A percentile compares a stretch with the other conserved stretches of the same genome.
Evolutionary conservation across 2,888 invertebrate genomes (phyloP).

Genomic region (Ashinkailepas kermadecensis): DNA sequence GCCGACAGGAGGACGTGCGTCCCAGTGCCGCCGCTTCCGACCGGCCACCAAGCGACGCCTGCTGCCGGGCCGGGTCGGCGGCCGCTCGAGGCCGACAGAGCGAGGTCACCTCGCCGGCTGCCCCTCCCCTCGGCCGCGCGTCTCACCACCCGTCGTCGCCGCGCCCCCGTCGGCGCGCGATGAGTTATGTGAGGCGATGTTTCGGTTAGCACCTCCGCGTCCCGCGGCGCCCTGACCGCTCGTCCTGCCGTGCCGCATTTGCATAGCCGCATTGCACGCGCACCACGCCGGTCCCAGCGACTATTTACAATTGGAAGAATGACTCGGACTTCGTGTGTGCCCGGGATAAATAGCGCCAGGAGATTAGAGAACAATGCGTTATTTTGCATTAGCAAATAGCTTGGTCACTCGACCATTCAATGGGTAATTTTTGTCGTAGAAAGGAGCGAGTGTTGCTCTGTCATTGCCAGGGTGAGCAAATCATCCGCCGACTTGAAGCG

Average conservation of each 20-base stretch:
- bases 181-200: background rate
- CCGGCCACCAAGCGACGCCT: background rate
- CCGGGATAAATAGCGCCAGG: background rate
- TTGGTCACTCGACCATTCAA: background rate
- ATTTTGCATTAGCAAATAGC: constrained; percentile 19
- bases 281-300: background rate
- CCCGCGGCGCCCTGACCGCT: background rate
- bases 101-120: background rate
- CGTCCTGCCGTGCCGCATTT: background rate
- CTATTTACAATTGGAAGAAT: constrained; percentile 8
- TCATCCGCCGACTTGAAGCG: background rate
- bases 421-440: constrained; percentile 7
- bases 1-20: too few relatives aligned
- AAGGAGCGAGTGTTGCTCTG: constrained; percentile 2
- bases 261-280: background rate
- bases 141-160: background rate
- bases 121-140: background rate
- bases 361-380: constrained; percentile 10
- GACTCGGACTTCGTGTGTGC: background rate
- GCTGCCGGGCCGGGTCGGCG: background rate
- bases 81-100: too few relatives aligned
- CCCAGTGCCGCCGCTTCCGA: background rate
- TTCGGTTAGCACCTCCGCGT: background rate
- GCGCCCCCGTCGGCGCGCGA: background rate
- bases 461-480: background rate